Evolutionary conservation across 2,113 vertebrate genomes (phyloP), one percentile per base, ranked within the genome.

Genomic region (Pomatostomus ruficeps): DNA sequence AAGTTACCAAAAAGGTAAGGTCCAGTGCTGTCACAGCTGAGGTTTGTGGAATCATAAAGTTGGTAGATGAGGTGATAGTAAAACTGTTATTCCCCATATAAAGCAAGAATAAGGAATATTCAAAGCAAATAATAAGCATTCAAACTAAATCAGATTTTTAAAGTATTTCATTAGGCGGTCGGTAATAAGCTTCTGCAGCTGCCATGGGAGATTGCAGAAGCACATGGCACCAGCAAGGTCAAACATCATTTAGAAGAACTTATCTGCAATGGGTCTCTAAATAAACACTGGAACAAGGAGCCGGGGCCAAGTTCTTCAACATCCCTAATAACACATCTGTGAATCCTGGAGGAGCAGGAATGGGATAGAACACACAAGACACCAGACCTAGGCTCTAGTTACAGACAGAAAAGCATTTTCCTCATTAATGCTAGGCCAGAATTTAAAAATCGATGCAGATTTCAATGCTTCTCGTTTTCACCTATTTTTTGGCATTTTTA

Each of bases 1-100:
- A 98, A 98, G 89, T 98, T 99, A 96, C 99, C 99, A 80, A 99
- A 98, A 99, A 99, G 99, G 99, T 99, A 99, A 98, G 97, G 68
- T 88, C 24, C 40, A 14, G 4, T 83, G 40, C 59, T 51, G 31
- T 70, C 71, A 86, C 23, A 23, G 6, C 1, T 51, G 45, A 42
- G 11, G 10, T 43, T 74, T 87, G 54, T 48, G 59, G 25, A 63
- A 74, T 74, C 42, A 16, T 42, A 29, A 73, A 62, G 38, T n/a
- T 52, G 43, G 23, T 51, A 75, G 35, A 38, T 52, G 58, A 76
- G 22, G 11, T 59, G 81, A 55, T 40, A 36, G 57, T 24, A 85
- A 89, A 87, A 15, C 29, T 81, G 17, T 45, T 65, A n/a, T 10
- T 85, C 42, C 15, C 9, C 12, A 12, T 11, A n/a, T 15, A 52